Evolutionary conservation across 2,888 invertebrate species (phyloP).

Genomic region (Eumerus sabulonum): DNA sequence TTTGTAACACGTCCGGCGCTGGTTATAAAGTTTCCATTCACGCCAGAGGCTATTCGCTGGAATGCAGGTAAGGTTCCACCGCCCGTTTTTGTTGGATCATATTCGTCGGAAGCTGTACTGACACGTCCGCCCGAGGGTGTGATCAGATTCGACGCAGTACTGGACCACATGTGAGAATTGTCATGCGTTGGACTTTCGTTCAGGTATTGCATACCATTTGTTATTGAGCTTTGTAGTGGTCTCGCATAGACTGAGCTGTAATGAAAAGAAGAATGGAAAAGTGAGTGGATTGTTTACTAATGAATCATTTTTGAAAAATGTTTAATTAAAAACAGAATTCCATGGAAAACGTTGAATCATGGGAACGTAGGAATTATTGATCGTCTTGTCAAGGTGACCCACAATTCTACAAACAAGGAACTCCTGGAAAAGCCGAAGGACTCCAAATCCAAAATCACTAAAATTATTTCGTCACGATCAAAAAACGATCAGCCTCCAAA

Average conservation of each 20-base stretch:
- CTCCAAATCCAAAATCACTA: too few species aligned
- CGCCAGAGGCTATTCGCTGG: conserved; percentile 74
- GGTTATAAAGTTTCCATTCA: conserved; percentile 70
- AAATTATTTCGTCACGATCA: too few species aligned
- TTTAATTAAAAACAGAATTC: conserved; percentile 15
- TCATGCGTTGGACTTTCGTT: conserved; percentile 70
- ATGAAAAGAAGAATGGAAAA: conserved; percentile 15
- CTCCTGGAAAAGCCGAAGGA: too few species aligned
- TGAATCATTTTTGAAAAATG: conserved; percentile 29
- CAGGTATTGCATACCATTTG: conserved; percentile 76
- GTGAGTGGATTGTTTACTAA: conserved; percentile 8
- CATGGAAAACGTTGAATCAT: too few species aligned
- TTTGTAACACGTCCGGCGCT: conserved; percentile 68
- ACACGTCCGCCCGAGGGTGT: conserved; percentile 67
- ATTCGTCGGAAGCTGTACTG: conserved; percentile 73
- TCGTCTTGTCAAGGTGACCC: too few species aligned
- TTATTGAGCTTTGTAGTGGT: conserved; percentile 75
- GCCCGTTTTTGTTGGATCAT: conserved; percentile 75
- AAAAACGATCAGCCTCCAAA: too few species aligned
- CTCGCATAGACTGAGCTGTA: conserved; percentile 77
- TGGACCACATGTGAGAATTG: conserved; percentile 71
- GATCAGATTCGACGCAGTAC: conserved; percentile 71
- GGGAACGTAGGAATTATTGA: too few species aligned
- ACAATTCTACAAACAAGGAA: too few species aligned
- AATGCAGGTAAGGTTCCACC: conserved; percentile 76